Evolutionary conservation across 2,888 invertebrate species (phyloP).

Genomic region (Amiota minor): DNA sequence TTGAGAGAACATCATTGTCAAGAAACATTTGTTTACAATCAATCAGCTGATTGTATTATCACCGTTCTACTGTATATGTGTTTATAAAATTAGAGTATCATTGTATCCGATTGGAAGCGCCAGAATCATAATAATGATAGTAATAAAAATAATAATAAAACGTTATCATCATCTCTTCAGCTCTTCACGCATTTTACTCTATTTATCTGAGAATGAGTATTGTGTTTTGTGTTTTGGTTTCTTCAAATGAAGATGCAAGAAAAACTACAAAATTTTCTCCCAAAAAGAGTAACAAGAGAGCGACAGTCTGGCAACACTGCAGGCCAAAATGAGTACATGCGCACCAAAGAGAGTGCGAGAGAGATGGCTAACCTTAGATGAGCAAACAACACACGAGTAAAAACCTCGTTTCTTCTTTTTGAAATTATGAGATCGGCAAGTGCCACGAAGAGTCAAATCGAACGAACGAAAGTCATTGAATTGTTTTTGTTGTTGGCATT

Average conservation of each 20-base stretch:
- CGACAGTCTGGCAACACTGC: slow-evolving; percentile 6
- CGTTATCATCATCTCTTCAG: background rate
- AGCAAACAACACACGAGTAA: background rate
- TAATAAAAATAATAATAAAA: background rate
- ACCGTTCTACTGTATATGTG: too few relatives aligned
- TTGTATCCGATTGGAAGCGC: background rate
- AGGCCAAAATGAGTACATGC: background rate
- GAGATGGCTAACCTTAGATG: background rate
- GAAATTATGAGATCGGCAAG: too few relatives aligned
- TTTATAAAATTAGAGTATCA: background rate
- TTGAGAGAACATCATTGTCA: background rate
- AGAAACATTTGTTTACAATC: background rate
- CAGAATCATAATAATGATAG: background rate
- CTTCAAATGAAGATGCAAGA: background rate
- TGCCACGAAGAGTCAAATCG: background rate
- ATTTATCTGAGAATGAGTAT: background rate
- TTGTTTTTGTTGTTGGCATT: background rate
- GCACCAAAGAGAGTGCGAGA: slow-evolving; percentile 12
- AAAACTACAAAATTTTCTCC: background rate
- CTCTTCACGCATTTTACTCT: background rate
- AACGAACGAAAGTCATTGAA: slow-evolving; percentile 32
- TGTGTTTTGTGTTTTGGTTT: background rate
- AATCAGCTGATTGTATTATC: slow-evolving; percentile 7
- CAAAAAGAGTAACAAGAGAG: background rate
- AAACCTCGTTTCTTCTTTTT: too few relatives aligned